These are phyloP conservation scores for Cephalopholis sonnerati DNA, from an alignment of 2,113 vertebrate genomes.

Conservation along the genomic window DNA sequence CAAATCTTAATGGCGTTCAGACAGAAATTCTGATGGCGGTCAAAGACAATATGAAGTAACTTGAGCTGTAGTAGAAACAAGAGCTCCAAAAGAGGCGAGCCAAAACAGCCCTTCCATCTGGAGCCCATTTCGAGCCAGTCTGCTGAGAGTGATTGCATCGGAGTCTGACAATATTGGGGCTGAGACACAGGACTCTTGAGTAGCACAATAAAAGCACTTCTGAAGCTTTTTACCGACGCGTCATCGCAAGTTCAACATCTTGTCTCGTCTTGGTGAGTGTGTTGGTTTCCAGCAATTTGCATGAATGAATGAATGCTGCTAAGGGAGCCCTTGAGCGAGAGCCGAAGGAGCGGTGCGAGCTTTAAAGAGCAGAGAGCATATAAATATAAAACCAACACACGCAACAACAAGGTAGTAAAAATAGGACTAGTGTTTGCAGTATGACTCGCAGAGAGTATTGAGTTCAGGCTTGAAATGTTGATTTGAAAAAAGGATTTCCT, in stretches of 20 bases:
- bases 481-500: background rate
- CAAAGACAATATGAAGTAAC: slow-evolving; percentile 35
- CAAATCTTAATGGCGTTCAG: slow-evolving; percentile 39
- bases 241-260: slow-evolving; percentile 22
- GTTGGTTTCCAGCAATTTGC: slow-evolving; percentile 54
- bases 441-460: background rate
- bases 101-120: slow-evolving; percentile 40
- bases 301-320: slow-evolving; percentile 35
- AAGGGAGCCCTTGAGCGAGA: slow-evolving; percentile 33
- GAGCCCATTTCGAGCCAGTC: slow-evolving; percentile 42
- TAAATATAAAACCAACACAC: slow-evolving; percentile 10
- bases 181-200: slow-evolving; percentile 10
- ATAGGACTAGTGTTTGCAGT: background rate
- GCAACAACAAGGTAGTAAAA: slow-evolving; percentile 5
- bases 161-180: slow-evolving; percentile 20
- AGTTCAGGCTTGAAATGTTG: background rate
- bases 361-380: background rate
- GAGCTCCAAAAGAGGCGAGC: slow-evolving; percentile 21
- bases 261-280: slow-evolving; percentile 22
- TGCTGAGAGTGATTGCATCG: slow-evolving; percentile 30
- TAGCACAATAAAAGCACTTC: slow-evolving; percentile 37
- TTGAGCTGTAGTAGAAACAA: slow-evolving; percentile 8
- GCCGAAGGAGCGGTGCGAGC: background rate
- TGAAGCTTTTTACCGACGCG: slow-evolving; percentile 38
- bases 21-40: slow-evolving; percentile 29